Evolutionary conservation across 1,140 invertebrate genomes (phyloP).

Genomic region (Sitobion miscanthi): DNA sequence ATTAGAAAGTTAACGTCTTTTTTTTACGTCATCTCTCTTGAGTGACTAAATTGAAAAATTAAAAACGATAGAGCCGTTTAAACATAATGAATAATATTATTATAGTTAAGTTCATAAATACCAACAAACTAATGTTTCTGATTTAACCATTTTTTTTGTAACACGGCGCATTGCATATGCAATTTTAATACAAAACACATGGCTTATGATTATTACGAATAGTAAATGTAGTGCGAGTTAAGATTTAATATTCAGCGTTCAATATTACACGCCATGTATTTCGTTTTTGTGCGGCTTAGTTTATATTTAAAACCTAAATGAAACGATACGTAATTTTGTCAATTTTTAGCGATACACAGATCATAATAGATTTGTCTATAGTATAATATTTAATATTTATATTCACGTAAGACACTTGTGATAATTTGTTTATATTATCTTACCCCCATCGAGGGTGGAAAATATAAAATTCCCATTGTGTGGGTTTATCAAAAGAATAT

Average conservation of each 20-base stretch:
- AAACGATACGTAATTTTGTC: not conserved
- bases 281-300: not conserved
- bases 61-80: not conserved
- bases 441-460: no score
- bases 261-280: not conserved
- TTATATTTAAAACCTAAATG: not conserved
- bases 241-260: not conserved
- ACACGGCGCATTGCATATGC: no score
- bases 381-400: not conserved
- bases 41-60: not conserved
- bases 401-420: not conserved
- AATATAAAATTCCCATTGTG: not conserved
- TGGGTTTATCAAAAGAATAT: not conserved
- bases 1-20: not conserved
- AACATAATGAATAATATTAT: not conserved
- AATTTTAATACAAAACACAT: not conserved
- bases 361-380: not conserved
- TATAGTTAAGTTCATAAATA: not conserved
- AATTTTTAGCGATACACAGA: not conserved
- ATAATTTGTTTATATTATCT: not conserved
- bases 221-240: not conserved
- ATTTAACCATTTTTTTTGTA: not conserved
- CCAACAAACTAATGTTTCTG: not conserved
- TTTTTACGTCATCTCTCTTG: not conserved
- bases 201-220: not conserved